Evolutionary conservation across 2,797 vertebrate species (phyloP).

Genomic region (Rhinophrynus dorsalis): DNA sequence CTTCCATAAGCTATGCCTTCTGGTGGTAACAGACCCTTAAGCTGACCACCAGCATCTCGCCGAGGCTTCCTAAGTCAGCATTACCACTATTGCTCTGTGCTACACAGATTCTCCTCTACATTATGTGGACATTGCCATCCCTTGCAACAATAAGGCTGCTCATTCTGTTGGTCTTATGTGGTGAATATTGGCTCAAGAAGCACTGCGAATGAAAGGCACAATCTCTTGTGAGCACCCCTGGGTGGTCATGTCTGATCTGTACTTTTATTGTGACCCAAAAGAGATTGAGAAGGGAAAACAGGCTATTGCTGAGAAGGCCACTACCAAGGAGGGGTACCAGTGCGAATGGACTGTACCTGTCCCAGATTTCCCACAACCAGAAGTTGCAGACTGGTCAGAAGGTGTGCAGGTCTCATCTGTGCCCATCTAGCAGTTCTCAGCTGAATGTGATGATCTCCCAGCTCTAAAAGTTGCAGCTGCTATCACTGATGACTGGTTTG

Average conservation of each 20-base stretch:
- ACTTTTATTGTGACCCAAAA: conserved; percentile 97
- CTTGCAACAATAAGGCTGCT: conserved; percentile 97
- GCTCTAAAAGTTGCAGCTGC: conserved; percentile 61
- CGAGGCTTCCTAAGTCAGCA: conserved; percentile 94
- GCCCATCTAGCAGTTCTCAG: conserved; percentile 94
- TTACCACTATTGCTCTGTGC: conserved; percentile 94
- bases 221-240: conserved; percentile 95
- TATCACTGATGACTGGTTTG: conserved; percentile 90
- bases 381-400: conserved; percentile 96
- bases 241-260: conserved; percentile 98
- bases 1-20: conserved; percentile 90
- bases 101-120: conserved; percentile 93
- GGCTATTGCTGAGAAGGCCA: conserved; percentile 94
- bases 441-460: conserved; percentile 49
- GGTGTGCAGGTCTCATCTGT: conserved; percentile 94
- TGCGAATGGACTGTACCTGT: conserved; percentile 92
- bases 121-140: conserved; percentile 92
- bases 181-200: conserved; percentile 98
- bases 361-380: conserved; percentile 83
- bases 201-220: conserved; percentile 94
- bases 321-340: conserved; percentile 95
- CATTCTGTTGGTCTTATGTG: conserved; percentile 97
- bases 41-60: conserved; percentile 95
- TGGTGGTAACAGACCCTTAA: conserved; percentile 92
- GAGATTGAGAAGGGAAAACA: conserved; percentile 99